Percentiles rank a stretch among this genome's conserved stretches.
Evolutionary conservation across 2,888 invertebrate genomes (phyloP).

Genomic region (Microctonus brassicae): DNA sequence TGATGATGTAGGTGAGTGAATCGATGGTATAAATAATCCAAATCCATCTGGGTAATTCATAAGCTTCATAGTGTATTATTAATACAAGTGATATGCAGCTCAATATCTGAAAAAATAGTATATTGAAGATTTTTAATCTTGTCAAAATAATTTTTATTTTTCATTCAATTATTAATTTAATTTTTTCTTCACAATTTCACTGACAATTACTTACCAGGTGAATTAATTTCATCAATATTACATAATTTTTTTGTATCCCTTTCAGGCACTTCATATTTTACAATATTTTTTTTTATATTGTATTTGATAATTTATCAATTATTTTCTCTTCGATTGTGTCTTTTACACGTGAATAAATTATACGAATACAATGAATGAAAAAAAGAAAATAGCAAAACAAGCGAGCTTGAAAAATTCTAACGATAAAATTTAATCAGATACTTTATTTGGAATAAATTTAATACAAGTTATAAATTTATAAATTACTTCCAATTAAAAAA

Average conservation of each 20-base stretch:
- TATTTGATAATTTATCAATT: neutral
- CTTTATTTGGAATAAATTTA: no score
- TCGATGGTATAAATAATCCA: slow-evolving; percentile 57
- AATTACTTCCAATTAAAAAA: no score
- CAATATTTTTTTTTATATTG: neutral
- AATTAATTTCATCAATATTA: slow-evolving; percentile 47
- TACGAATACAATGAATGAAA: neutral
- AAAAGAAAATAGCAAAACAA: neutral
- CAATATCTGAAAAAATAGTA: slow-evolving; percentile 42
- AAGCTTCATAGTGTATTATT: slow-evolving; percentile 45
- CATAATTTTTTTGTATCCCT: slow-evolving; percentile 44
- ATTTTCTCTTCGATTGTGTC: neutral
- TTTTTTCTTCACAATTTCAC: neutral
- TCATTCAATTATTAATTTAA: neutral
- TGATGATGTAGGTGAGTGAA: slow-evolving; percentile 51
- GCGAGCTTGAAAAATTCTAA: neutral
- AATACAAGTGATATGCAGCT: slow-evolving; percentile 42
- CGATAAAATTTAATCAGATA: no score
- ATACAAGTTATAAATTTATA: no score
- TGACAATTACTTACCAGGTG: slow-evolving; percentile 45
- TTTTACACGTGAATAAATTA: neutral
- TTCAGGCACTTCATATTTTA: slow-evolving; percentile 8
- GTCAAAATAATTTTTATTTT: neutral
- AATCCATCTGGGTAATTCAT: slow-evolving; percentile 51
- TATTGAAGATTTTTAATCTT: neutral